Base-by-base conservation (phyloP, 2,888 invertebrate species). In the Venusia cambrica region DNA sequence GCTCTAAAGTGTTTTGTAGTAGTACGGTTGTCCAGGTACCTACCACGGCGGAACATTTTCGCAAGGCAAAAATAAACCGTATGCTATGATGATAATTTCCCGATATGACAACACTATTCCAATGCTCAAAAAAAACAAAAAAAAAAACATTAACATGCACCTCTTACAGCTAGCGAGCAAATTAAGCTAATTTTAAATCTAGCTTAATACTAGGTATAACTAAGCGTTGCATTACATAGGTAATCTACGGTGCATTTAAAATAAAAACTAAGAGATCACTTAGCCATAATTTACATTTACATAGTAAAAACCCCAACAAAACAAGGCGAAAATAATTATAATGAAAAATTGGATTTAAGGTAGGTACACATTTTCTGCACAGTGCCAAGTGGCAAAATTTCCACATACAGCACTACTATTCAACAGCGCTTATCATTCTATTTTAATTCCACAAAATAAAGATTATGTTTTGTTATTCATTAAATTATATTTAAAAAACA, bases 41-140 rank as follows among this genome's bases (percentile, higher is more conserved):
- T 4, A 24, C 24, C 27, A 48, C 26, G 37, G 34, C 24, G 32
- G 43, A 39, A 42, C 46, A 51, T 40, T 44, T 38, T 25, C 34
- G 50, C 51, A 49, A 33, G 37, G 37, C 41, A 36, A 40, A 50
- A 38, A 33, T 34, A 41, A 40, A 53, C 29, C 47, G 45, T 22
- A 8, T 31, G 43, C 31, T 15, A 8, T 31, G 44, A 58, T 41
- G 44, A 58, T 41, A 33, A 46, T 45, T 51, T 73, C 69, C 79
- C 75, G 51, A 64, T 27, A 40, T 46, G 52, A 73, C 83, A 81
- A 73, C 64, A 27, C 13, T 37, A 27, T 57, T 81, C 84, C 64
- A 83, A 85, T 84, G 84, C 84, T 83, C 84, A 85, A 83, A 43
- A 29, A 37, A 44, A 60, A 53, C 51, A 53, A 45, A 51, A 62